A percentile compares a stretch with the other conserved stretches of the same genome.
phyloP scores from a whole-genome alignment of 2,113 vertebrate species.

The Nycticebus coucang region DNA sequence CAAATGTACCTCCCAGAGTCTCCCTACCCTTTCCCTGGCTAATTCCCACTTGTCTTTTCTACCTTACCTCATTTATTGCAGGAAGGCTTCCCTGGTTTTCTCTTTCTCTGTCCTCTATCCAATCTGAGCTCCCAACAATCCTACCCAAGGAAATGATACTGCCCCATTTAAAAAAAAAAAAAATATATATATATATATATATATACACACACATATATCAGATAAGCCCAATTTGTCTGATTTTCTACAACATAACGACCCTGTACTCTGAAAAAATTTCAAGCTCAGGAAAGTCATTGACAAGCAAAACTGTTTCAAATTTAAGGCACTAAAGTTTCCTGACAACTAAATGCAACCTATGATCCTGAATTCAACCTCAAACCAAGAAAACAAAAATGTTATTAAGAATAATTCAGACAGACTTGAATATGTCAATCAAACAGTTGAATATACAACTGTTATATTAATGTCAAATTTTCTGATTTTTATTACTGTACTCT shows the following conservation, averaged over 20 bases:
- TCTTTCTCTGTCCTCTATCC: neutral
- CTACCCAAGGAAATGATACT: neutral
- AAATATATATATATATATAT: too few relatives aligned
- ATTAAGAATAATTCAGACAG: neutral
- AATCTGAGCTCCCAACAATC: neutral
- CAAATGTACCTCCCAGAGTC: neutral
- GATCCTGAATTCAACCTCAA: neutral
- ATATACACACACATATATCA: neutral
- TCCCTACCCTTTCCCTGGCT: neutral
- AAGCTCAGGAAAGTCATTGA: neutral
- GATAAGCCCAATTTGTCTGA: neutral
- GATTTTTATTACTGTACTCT: neutral
- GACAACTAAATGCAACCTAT: neutral
- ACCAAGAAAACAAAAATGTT: neutral
- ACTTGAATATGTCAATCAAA: neutral
- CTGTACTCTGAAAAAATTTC: neutral
- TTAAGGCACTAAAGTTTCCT: neutral
- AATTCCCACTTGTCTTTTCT: neutral
- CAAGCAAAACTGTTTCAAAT: neutral
- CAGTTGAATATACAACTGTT: neutral
- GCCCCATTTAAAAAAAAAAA: neutral
- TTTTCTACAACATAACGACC: neutral
- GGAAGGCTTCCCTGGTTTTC: neutral
- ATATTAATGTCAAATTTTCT: neutral
- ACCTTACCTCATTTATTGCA: neutral